These are phyloP conservation scores for Lithobates pipiens DNA, from an alignment of 2,797 vertebrate species.

Conservation along the genomic window DNA sequence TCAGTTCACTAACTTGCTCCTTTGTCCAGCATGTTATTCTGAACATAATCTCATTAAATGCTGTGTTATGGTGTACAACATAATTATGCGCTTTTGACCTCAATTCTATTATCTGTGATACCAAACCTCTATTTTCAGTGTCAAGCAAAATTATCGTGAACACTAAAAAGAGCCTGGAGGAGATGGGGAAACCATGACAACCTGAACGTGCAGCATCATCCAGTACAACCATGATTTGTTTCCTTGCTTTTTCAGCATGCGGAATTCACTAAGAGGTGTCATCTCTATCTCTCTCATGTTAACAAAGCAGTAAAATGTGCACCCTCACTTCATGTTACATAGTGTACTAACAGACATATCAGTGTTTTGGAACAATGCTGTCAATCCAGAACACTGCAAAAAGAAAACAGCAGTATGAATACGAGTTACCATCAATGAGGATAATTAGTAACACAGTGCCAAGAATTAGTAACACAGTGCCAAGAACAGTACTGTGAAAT, in stretches of 20 bases:
- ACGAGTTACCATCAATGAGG: background rate
- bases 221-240: slow-evolving; percentile 29
- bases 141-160: slow-evolving; percentile 27
- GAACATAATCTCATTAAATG: slow-evolving; percentile 21
- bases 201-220: slow-evolving; percentile 40
- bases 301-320: background rate
- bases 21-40: slow-evolving; percentile 31
- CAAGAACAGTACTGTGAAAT: too few species aligned
- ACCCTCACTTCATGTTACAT: background rate
- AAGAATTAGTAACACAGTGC: too few species aligned
- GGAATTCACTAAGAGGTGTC: background rate
- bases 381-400: background rate
- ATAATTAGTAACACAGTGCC: background rate
- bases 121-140: slow-evolving; percentile 43
- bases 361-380: background rate
- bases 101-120: slow-evolving; percentile 30
- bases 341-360: background rate
- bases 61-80: slow-evolving; percentile 35
- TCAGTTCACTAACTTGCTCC: background rate
- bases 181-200: slow-evolving; percentile 58
- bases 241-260: background rate
- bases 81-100: slow-evolving; percentile 51
- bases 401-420: background rate
- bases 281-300: background rate
- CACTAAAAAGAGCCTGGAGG: slow-evolving; percentile 45